Conservation (phyloP, 2,888 invertebrate species). For the Acleris holmiana region DNA sequence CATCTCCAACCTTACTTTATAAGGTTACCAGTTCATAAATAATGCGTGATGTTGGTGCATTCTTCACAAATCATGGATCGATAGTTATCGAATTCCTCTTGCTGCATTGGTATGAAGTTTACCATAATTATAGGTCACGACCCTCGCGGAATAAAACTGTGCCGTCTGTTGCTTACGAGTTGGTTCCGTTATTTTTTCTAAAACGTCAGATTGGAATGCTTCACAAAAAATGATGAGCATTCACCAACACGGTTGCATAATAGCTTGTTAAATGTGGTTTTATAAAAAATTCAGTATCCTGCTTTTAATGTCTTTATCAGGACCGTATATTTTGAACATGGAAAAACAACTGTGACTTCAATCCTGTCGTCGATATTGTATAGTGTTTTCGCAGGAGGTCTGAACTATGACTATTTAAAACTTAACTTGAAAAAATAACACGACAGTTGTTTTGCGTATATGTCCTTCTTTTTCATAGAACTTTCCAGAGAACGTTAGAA, state of each 20-base stretch:
- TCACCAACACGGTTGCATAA: not conserved
- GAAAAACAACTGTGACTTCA: too few relatives aligned
- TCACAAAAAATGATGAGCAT: not conserved
- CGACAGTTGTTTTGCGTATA: too few relatives aligned
- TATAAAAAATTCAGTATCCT: too few relatives aligned
- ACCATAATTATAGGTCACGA: slow-evolving; percentile 41
- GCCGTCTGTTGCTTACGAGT: slow-evolving; percentile 9
- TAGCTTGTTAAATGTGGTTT: too few relatives aligned
- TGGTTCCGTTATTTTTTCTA: not conserved
- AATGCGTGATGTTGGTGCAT: slow-evolving; percentile 36
- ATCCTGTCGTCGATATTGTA: too few relatives aligned
- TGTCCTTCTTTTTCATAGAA: too few relatives aligned
- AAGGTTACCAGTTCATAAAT: not conserved
- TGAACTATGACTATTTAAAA: too few relatives aligned
- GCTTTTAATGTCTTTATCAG: too few relatives aligned
- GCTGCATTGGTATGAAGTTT: slow-evolving; percentile 43
- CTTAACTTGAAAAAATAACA: too few relatives aligned
- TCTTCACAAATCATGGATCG: slow-evolving; percentile 43
- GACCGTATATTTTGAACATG: too few relatives aligned
- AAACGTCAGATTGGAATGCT: slow-evolving; percentile 2
- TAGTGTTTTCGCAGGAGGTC: too few relatives aligned
- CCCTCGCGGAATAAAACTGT: slow-evolving; percentile 34
- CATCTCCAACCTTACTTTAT: not conserved
- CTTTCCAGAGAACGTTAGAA: too few relatives aligned
- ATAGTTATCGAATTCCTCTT: slow-evolving; percentile 47